Evolutionary conservation across 2,888 invertebrate genomes (phyloP), one percentile per base, ranked within the genome.

Genomic region (Branchellion lobata): DNA sequence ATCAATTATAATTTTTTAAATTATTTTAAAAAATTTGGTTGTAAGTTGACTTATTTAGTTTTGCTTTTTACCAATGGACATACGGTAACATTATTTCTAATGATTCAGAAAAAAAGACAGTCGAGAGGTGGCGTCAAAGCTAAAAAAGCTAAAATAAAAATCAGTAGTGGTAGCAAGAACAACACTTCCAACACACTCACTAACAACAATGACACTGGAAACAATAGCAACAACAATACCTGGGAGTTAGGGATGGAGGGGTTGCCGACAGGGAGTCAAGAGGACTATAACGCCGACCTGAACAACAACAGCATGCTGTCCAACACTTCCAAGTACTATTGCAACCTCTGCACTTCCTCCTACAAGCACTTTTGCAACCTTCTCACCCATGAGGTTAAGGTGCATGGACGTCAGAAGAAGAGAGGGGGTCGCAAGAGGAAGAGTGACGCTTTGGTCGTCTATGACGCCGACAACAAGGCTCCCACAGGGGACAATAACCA

Each of bases 351-450:
- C 69, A 57, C 74, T 5, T 73, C 75, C 21, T 31, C 61, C 21
- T 81, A 81, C 76, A 81, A 81, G 40, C 79, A 81, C 47, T 79
- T 79, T 31, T 79, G 81, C 75, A 79, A 74, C 74, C 79, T 81
- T n/a, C 79, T 81, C 33, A 81, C 81, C 5, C 81, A 81, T 31
- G 79, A 81, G 79, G 81, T 81, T 18, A 79, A 69, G 33, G 79
- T 81, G 47, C 81, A 81, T 27, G 81, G 81, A 0, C 34, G 81
- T 24, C 75, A 81, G 79, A 81, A 81, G 71, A 81, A 81, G 53
- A 74, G 61, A 51, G 65, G 69, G 5, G 79, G 79, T 14, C 47
- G 81, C 18, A 71, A 74, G n/a, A 80, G 72, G 14, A 81, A 81
- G 68, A 57, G n/a, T 57, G 61, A 57, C 3, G 61, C 3, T n/a